Conservation (phyloP, 2,797 vertebrate genomes). For the Spatula clypeata region DNA sequence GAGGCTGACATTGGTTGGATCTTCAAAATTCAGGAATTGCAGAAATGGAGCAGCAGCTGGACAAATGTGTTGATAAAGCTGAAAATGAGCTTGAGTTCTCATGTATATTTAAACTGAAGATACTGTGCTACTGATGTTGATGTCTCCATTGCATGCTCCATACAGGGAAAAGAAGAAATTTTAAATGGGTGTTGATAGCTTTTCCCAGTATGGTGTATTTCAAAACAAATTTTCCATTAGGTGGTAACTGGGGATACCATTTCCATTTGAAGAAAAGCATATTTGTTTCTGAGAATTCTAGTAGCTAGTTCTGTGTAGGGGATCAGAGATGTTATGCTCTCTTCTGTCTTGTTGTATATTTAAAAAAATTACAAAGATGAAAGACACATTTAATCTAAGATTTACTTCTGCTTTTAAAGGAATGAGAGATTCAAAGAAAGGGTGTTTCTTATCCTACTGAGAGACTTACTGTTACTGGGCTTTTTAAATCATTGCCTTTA, state of each 20-base stretch:
- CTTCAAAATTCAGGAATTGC: background rate
- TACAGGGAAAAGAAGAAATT: background rate
- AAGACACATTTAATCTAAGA: background rate
- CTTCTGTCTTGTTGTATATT: background rate
- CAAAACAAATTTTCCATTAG: background rate
- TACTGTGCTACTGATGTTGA: background rate
- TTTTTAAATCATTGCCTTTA: conserved; percentile 8
- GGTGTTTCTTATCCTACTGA: background rate
- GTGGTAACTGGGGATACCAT: background rate
- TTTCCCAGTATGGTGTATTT: background rate
- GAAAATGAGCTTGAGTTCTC: background rate
- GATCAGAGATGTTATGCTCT: background rate
- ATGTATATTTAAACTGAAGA: background rate
- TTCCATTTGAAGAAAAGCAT: background rate
- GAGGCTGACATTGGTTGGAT: background rate
- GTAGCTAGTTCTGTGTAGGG: background rate
- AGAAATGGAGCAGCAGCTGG: background rate
- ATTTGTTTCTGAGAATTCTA: background rate
- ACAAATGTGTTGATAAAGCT: background rate
- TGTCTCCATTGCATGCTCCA: background rate
- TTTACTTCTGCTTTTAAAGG: background rate
- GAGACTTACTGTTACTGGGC: background rate
- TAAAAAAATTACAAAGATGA: background rate
- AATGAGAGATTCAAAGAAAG: background rate
- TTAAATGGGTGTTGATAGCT: background rate